These are phyloP conservation scores for Cydia amplana DNA, from an alignment of 1,140 invertebrate genomes.

Conservation along the genomic window DNA sequence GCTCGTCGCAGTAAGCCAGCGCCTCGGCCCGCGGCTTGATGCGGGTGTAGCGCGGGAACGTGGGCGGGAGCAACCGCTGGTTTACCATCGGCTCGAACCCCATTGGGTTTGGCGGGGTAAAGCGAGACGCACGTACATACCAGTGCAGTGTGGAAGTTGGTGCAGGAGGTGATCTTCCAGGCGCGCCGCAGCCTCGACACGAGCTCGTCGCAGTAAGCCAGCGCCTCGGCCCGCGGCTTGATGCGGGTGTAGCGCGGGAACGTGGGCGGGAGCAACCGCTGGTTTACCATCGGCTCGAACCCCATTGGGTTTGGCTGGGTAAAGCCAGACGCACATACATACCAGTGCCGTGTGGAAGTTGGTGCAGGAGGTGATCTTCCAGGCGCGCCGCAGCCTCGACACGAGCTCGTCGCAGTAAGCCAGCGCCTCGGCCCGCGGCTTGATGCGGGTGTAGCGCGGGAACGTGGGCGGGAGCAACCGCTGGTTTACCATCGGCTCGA, in stretches of 20 bases:
- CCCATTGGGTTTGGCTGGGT: conserved; percentile 82
- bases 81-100: conserved; percentile 98
- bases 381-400: conserved; percentile 88
- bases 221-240: conserved; percentile 89
- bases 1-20: conserved; percentile 90
- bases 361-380: conserved; percentile 88
- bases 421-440: conserved; percentile 89
- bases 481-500: conserved; percentile 97
- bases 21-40: conserved; percentile 92
- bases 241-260: conserved; percentile 98
- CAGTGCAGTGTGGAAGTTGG: conserved; percentile 90
- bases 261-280: conserved; percentile 96
- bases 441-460: conserved; percentile 97
- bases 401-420: conserved; percentile 92
- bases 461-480: conserved; percentile 97
- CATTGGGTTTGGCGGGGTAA: conserved; percentile 66
- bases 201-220: conserved; percentile 92
- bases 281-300: conserved; percentile 97
- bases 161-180: conserved; percentile 89
- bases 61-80: conserved; percentile 95
- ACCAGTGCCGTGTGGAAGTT: conserved; percentile 92
- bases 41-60: conserved; percentile 98
- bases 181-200: conserved; percentile 89
- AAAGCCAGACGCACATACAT: conserved; percentile 54
- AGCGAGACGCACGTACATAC: conserved; percentile 80